A percentile compares a stretch with the other conserved stretches of the same genome.
Evolutionary conservation across 2,888 invertebrate species (phyloP).

Genomic region (Trichacis sp.): DNA sequence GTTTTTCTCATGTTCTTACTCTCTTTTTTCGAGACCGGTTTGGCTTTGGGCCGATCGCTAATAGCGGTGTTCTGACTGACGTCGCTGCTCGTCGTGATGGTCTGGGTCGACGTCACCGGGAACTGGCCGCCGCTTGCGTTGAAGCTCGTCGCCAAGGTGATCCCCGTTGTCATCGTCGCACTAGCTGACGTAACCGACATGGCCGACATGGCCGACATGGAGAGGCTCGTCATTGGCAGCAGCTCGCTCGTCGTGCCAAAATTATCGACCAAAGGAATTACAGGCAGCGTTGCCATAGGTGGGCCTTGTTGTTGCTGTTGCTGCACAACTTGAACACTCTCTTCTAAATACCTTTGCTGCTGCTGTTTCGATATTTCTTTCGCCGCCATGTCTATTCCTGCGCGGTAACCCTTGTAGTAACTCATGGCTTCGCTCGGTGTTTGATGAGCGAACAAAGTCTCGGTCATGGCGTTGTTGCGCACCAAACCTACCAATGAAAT

Average conservation of each 20-base stretch:
- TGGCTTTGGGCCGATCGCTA: constrained; percentile 87
- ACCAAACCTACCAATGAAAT: constrained; percentile 59
- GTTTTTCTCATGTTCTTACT: constrained; percentile 72
- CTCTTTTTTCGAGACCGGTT: constrained; percentile 84
- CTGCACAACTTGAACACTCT: constrained; percentile 42
- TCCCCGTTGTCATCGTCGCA: constrained; percentile 69
- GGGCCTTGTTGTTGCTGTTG: constrained; percentile 50
- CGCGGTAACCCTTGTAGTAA: constrained; percentile 69
- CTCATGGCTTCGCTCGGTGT: constrained; percentile 65
- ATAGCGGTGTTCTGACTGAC: constrained; percentile 80
- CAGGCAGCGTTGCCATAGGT: constrained; percentile 48
- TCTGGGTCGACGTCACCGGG: constrained; percentile 44
- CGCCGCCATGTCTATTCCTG: constrained; percentile 45
- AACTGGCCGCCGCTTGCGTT: neutral
- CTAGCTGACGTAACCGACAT: constrained; percentile 42
- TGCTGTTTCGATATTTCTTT: constrained; percentile 49
- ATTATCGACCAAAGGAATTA: constrained; percentile 51
- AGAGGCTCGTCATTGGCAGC: constrained; percentile 18
- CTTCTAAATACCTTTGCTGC: constrained; percentile 54
- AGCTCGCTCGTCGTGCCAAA: constrained; percentile 48
- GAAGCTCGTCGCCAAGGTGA: constrained; percentile 59
- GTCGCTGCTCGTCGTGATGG: constrained; percentile 71
- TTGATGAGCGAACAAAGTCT: constrained; percentile 64
- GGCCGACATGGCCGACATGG: no score
- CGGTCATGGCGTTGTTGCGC: constrained; percentile 66